Conservation (phyloP, 92 coral and sea anemone genomes). For the Porites divaricata region DNA sequence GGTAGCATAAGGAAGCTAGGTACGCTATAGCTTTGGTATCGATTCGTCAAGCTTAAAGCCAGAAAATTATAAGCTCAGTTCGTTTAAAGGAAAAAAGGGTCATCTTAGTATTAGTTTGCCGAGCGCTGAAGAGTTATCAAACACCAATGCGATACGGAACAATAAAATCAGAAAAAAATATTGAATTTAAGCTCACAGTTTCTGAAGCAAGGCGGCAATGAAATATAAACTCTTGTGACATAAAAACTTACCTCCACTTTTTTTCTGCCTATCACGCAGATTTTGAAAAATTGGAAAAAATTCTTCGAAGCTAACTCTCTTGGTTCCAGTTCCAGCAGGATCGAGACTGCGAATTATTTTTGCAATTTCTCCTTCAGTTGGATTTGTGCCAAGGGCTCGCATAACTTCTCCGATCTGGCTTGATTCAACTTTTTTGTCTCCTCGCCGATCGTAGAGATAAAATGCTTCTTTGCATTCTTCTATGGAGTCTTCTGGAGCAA, state of each 20-base stretch:
- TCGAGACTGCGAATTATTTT: slow-evolving; percentile 82
- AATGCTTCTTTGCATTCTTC: slow-evolving; percentile 82
- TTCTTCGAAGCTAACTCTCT: slow-evolving; percentile 87
- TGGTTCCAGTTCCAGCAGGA: slow-evolving; percentile 53
- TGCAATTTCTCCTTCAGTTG: slow-evolving; percentile 85
- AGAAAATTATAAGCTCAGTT: neutral
- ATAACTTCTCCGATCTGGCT: slow-evolving; percentile 94
- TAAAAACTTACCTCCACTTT: slow-evolving; percentile 63
- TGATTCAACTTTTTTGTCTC: slow-evolving; percentile 85
- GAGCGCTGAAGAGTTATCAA: neutral
- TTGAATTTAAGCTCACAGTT: neutral
- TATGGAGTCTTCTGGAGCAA: slow-evolving; percentile 38
- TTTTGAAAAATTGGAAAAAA: slow-evolving; percentile 91
- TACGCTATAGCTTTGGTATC: too few relatives aligned
- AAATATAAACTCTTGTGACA: neutral
- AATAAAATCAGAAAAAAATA: neutral
- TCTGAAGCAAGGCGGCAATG: neutral
- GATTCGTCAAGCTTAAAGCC: too few relatives aligned
- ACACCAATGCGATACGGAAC: neutral
- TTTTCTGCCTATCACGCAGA: slow-evolving; percentile 78
- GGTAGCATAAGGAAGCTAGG: too few relatives aligned
- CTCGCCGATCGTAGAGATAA: slow-evolving; percentile 89
- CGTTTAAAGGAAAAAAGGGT: neutral
- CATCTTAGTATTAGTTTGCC: neutral
- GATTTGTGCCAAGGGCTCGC: slow-evolving; percentile 96